Evolutionary conservation across 2,113 vertebrate species (phyloP).

Genomic region (Calcarius ornatus): DNA sequence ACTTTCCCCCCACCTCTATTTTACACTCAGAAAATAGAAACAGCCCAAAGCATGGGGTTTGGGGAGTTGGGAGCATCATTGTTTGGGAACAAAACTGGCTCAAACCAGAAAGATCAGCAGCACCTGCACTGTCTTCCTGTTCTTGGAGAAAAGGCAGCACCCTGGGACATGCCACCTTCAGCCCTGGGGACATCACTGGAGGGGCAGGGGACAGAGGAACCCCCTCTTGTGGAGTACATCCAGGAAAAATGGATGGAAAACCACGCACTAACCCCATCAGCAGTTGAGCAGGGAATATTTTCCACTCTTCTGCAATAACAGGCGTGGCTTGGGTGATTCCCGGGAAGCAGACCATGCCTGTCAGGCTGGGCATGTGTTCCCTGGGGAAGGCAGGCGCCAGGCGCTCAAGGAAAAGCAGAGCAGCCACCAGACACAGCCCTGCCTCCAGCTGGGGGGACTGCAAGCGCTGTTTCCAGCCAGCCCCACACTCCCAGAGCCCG

Average conservation of each 20-base stretch:
- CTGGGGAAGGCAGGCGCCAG: background rate
- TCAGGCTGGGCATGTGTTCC: background rate
- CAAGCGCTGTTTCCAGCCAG: accelerated
- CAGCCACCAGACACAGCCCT: background rate
- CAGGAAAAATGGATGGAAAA: background rate
- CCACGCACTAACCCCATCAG: accelerated
- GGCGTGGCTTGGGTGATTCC: background rate
- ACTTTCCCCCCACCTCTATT: accelerated
- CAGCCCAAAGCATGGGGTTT: accelerated
- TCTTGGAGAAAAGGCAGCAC: background rate
- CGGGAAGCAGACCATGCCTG: accelerated
- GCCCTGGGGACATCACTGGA: background rate
- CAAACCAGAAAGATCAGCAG: background rate
- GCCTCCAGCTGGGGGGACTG: background rate
- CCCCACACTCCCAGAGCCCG: no score
- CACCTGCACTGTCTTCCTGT: background rate
- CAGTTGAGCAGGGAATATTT: background rate
- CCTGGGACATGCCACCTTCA: background rate
- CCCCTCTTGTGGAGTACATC: background rate
- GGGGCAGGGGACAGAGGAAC: background rate
- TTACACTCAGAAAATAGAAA: background rate
- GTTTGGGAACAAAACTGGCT: background rate
- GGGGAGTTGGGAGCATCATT: accelerated
- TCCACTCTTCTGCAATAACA: background rate
- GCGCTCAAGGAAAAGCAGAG: background rate